Evolutionary conservation across 1,140 invertebrate species (phyloP), one percentile per base, ranked within the genome.

Genomic region (Phocides pigmalion): DNA sequence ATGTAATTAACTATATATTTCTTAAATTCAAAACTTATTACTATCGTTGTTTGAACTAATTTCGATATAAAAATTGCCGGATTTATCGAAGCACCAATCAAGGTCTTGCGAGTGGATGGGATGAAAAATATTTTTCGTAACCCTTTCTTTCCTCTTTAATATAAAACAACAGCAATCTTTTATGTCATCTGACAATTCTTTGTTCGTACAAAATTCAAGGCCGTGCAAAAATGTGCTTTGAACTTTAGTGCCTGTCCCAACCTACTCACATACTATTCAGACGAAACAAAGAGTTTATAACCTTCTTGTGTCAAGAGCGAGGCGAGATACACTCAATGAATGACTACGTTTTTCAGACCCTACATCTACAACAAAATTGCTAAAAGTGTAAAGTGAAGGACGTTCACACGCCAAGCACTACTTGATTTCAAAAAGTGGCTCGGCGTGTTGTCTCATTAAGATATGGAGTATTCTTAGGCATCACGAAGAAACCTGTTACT

Each of bases 271-370:
- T 59, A 58, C 54, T 58, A 47, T 59, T 59, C 56, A 59, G 54
- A 59, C 16, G 56, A 61, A 61, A 61, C 56, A 61, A 61, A 61
- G 56, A 61, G 56, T 37, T 61, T 61, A 61, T 61, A 61, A 61
- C 56, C 56, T 61, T 61, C 56, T 61, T 39, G 44, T 61, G 56
- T 61, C 44, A 61, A 61, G 56, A 61, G 56, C 17, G 56, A 49
- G 42, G 56, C 56, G 44, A 37, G 56, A 61, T 61, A 61, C 56
- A 49, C 56, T 61, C 32, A 61, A 32, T 61, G 44, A 61, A 47
- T 61, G 56, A 61, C 56, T 19, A 59, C 54, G 41, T 59, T 61
- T 37, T 47, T 59, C 16, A 32, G 41, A n/a, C 54, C 41, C 54
- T 42, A 56, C 39, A 42, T 56, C 37, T 42, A 56, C 53, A 56